Evolutionary conservation across 2,888 invertebrate species (phyloP).

Genomic region (Ceramica pisi): DNA sequence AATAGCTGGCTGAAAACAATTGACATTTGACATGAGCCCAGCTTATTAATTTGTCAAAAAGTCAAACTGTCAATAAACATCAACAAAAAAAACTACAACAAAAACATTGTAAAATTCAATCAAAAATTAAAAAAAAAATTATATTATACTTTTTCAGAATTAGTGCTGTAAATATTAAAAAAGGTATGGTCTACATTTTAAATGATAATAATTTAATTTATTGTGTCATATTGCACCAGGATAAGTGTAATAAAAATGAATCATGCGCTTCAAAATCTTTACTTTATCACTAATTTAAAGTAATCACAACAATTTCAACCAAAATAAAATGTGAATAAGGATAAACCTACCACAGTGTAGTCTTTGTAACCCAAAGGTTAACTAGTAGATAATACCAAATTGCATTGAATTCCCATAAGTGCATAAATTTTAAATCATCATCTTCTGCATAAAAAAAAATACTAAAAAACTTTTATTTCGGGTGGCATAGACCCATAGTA

Average conservation of each 20-base stretch:
- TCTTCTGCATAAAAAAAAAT: too few species aligned
- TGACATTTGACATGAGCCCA: constrained; percentile 30
- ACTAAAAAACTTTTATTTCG: too few species aligned
- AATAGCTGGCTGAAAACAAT: constrained; percentile 48
- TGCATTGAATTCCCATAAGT: too few species aligned
- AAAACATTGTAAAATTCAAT: constrained; percentile 16
- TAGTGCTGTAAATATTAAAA: constrained; percentile 14
- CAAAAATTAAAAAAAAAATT: background rate
- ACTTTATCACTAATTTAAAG: background rate
- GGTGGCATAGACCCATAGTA: too few species aligned
- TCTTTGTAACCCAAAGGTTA: too few species aligned
- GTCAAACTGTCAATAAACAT: constrained; percentile 27
- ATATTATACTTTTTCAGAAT: background rate
- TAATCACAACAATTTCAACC: background rate
- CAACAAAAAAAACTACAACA: constrained; percentile 21
- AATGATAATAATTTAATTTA: background rate
- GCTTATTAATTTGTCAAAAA: constrained; percentile 35
- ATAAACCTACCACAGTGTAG: too few species aligned
- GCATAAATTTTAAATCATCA: too few species aligned
- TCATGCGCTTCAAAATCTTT: background rate
- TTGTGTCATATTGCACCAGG: background rate
- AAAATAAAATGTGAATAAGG: background rate
- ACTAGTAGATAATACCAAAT: too few species aligned
- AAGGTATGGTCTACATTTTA: constrained; percentile 46
- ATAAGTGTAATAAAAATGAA: background rate